phyloP scores from a whole-genome alignment of 92 coral and sea anemone genomes.

The Porites rus region DNA sequence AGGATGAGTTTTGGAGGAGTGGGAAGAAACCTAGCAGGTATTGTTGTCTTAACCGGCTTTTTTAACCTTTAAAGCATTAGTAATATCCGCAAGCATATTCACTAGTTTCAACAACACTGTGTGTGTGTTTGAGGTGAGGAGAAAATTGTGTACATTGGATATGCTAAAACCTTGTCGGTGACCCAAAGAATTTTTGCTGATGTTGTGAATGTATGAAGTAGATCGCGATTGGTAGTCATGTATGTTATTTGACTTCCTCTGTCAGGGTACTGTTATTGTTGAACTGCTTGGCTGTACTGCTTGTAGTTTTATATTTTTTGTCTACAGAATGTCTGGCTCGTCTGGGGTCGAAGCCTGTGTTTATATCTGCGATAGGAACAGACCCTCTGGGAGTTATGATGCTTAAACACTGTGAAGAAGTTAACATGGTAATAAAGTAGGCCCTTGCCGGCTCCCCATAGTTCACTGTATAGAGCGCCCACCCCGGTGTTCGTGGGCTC shows the following conservation, averaged over 20 bases:
- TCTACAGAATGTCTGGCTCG: slow-evolving; percentile 90
- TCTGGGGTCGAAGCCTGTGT: slow-evolving; percentile 86
- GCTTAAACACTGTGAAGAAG: slow-evolving; percentile 83
- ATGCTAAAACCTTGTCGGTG: no score
- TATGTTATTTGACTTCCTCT: no score
- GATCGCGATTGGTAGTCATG: no score
- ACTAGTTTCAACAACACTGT: no score
- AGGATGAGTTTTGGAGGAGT: slow-evolving; percentile 97
- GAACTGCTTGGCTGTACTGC: neutral
- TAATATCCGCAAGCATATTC: no score
- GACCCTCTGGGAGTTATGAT: slow-evolving; percentile 94
- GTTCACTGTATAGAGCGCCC: neutral
- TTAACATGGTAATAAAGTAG: slow-evolving; percentile 66
- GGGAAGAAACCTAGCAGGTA: slow-evolving; percentile 96
- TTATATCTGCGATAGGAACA: slow-evolving; percentile 94
- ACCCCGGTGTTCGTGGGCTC: neutral
- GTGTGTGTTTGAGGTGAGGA: no score
- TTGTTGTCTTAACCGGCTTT: neutral
- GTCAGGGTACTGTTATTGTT: no score
- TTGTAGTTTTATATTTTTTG: neutral
- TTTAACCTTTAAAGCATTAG: neutral
- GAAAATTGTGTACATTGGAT: no score
- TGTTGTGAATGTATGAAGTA: no score
- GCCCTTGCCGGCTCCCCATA: neutral
- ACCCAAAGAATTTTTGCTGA: no score